These are phyloP conservation scores for Phaenicophaeus curvirostris DNA, from an alignment of 2,797 vertebrate species.

Conservation along the genomic window DNA sequence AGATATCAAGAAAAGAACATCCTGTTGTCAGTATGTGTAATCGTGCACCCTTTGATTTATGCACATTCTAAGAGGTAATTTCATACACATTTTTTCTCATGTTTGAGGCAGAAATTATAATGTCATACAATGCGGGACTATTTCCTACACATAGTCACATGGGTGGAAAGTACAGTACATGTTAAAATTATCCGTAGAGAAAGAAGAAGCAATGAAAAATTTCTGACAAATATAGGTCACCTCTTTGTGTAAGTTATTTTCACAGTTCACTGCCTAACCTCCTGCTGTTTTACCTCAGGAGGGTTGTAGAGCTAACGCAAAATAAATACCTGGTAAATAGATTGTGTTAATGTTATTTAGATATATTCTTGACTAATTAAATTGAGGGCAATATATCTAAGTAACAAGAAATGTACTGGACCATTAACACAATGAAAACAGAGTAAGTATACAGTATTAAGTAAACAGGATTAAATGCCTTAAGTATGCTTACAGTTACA, in stretches of 20 bases:
- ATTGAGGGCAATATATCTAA: neutral
- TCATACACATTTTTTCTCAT: neutral
- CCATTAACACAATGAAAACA: neutral
- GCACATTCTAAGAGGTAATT: neutral
- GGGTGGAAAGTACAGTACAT: neutral
- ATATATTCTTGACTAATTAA: neutral
- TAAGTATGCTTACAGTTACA: neutral
- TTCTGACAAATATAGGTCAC: slow-evolving; percentile 15
- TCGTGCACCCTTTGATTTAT: neutral
- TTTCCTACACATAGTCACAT: neutral
- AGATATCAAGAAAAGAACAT: neutral
- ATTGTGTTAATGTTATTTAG: neutral
- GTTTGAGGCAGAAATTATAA: neutral
- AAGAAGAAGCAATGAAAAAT: neutral
- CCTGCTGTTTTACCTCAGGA: neutral
- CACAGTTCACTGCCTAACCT: slow-evolving; percentile 1
- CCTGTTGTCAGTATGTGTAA: neutral
- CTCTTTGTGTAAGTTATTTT: slow-evolving; percentile 31
- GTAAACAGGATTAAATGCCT: neutral
- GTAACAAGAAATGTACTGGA: neutral
- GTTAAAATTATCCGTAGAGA: neutral
- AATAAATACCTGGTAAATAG: neutral
- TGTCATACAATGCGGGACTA: neutral
- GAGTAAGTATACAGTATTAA: neutral
- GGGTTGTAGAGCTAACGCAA: neutral